These are phyloP conservation scores for Drosophila lacteicornis DNA, from an alignment of 1,140 invertebrate genomes.

Conservation along the genomic window DNA sequence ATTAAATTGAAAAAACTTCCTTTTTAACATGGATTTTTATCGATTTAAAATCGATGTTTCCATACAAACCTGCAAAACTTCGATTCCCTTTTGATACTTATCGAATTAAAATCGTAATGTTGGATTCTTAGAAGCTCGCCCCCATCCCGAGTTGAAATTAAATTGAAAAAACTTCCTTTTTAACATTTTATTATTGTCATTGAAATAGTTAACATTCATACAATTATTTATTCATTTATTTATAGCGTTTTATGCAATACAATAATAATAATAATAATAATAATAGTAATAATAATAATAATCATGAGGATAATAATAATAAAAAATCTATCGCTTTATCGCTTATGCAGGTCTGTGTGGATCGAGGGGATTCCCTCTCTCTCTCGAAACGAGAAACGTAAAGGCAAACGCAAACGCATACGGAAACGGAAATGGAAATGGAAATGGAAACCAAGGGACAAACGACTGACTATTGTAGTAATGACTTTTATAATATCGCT, in stretches of 20 bases:
- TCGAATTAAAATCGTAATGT: too few relatives aligned
- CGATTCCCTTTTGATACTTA: too few relatives aligned
- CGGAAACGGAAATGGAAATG: conserved; percentile 6
- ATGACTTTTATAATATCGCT: conserved; percentile 54
- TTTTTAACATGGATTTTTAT: conserved; percentile 81
- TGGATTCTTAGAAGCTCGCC: too few relatives aligned
- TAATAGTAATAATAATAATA: conserved; percentile 29
- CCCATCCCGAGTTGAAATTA: background rate
- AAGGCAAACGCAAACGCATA: conserved; percentile 5
- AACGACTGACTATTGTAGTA: conserved; percentile 38
- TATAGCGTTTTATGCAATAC: conserved; percentile 68
- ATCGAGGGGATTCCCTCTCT: too few relatives aligned
- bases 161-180: conserved; percentile 45
- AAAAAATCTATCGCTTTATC: conserved; percentile 21
- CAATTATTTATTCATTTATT: conserved; percentile 72
- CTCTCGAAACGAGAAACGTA: conserved; percentile 3
- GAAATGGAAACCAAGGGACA: conserved; percentile 8
- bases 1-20: conserved; percentile 17
- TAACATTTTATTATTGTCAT: conserved; percentile 82
- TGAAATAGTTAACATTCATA: conserved; percentile 83
- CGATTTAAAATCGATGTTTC: too few relatives aligned
- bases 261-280: conserved; percentile 54
- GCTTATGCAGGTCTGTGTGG: background rate
- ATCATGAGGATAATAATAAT: conserved; percentile 16
- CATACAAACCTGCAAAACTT: too few relatives aligned